A percentile compares a stretch with the other conserved stretches of the same genome.
These are phyloP conservation scores for Pelodiscus sinensis DNA, from an alignment of 2,113 vertebrate genomes.

Conservation along the genomic window DNA sequence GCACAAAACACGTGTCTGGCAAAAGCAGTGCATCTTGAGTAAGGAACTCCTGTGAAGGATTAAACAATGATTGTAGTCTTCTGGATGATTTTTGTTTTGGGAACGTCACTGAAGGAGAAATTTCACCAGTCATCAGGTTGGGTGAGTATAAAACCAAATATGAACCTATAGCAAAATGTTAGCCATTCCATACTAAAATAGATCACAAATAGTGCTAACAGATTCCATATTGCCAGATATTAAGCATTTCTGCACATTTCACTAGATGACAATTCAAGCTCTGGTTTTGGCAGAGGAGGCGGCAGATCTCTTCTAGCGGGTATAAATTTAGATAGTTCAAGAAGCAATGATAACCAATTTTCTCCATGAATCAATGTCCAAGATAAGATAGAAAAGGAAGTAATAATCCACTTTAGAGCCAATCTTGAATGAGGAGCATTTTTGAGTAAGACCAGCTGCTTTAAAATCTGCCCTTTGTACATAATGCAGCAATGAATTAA, in stretches of 20 bases:
- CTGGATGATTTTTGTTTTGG: slow-evolving; percentile 69
- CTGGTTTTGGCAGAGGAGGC: neutral
- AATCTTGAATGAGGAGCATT: neutral
- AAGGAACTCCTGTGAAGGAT: neutral
- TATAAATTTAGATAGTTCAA: neutral
- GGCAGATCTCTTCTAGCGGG: neutral
- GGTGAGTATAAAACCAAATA: slow-evolving; percentile 42
- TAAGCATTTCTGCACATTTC: neutral
- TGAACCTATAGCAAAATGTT: neutral
- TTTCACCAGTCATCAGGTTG: slow-evolving; percentile 32
- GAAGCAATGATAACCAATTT: neutral
- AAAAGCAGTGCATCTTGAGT: neutral
- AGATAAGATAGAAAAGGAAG: neutral
- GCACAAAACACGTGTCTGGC: neutral
- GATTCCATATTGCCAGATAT: neutral
- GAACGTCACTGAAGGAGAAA: slow-evolving; percentile 62
- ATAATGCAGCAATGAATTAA: neutral
- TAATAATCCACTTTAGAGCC: neutral
- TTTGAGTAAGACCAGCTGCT: neutral
- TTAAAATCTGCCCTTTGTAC: fast-evolving
- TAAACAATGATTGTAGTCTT: slow-evolving; percentile 57
- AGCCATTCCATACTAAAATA: neutral
- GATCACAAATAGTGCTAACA: neutral
- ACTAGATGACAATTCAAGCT: neutral
- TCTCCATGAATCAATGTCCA: neutral